phyloP scores from a whole-genome alignment of 2,888 invertebrate species.

The Hesperia comma region DNA sequence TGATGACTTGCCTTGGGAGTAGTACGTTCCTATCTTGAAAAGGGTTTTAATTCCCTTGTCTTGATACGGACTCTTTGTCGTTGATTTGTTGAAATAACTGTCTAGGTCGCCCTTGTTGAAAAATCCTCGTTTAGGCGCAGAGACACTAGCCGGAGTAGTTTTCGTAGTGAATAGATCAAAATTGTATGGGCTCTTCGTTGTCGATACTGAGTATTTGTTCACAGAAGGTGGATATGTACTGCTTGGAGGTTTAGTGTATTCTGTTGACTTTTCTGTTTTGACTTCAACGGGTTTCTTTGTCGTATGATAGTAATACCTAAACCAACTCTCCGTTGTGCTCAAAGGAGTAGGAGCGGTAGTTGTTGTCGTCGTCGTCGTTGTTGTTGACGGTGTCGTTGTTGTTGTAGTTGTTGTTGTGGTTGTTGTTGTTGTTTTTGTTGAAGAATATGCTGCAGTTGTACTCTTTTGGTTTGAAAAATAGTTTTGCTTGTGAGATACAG shows the following conservation, averaged over 20 bases:
- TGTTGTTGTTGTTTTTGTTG: slow-evolving; percentile 47
- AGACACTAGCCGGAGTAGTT: slow-evolving; percentile 51
- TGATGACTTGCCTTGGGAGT: slow-evolving; percentile 73
- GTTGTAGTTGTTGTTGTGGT: slow-evolving; percentile 40
- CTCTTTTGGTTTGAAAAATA: slow-evolving; percentile 54
- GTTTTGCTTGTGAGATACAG: slow-evolving; percentile 53
- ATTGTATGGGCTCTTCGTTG: slow-evolving; percentile 84
- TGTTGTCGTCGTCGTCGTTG: slow-evolving; percentile 48
- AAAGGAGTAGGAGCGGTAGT: slow-evolving; percentile 35
- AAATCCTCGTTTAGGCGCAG: slow-evolving; percentile 63
- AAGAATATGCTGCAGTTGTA: slow-evolving; percentile 43
- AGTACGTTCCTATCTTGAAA: slow-evolving; percentile 78
- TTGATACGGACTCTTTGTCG: slow-evolving; percentile 81
- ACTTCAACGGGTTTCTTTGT: slow-evolving; percentile 46
- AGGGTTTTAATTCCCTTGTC: slow-evolving; percentile 69
- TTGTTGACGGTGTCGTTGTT: slow-evolving; percentile 43
- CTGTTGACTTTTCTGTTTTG: slow-evolving; percentile 58
- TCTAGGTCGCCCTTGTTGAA: slow-evolving; percentile 71
- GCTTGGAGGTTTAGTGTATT: slow-evolving; percentile 48
- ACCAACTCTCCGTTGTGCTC: slow-evolving; percentile 54
- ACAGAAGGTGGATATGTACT: slow-evolving; percentile 60
- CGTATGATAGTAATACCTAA: slow-evolving; percentile 56
- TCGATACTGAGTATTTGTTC: slow-evolving; percentile 74
- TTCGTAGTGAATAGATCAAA: slow-evolving; percentile 75
- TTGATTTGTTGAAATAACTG: slow-evolving; percentile 68